phyloP scores from a whole-genome alignment of 2,797 vertebrate genomes.

The Dermochelys coriacea region DNA sequence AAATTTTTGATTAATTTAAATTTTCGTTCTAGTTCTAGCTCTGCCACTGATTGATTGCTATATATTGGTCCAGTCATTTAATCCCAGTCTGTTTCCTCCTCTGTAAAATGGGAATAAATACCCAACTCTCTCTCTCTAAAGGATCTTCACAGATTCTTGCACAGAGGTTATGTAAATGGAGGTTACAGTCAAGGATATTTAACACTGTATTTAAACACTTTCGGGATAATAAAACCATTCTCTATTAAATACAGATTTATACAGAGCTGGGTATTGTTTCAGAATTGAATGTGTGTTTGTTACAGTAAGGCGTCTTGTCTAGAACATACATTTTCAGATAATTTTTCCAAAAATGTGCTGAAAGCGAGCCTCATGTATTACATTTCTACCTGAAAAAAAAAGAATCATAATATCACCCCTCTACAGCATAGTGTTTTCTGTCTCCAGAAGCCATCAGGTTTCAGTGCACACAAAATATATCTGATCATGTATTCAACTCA shows the following conservation, averaged over 20 bases:
- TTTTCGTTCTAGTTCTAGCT: neutral
- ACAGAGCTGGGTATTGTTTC: neutral
- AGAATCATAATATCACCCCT: neutral
- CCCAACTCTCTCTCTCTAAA: neutral
- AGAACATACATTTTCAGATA: neutral
- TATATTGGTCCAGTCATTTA: neutral
- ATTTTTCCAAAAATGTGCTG: neutral
- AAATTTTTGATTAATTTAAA: neutral
- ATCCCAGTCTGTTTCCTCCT: neutral
- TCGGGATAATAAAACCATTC: neutral
- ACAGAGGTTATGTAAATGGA: neutral
- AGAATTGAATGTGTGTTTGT: neutral
- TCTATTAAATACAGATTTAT: neutral
- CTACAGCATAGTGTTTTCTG: neutral
- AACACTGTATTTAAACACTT: neutral
- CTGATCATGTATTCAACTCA: neutral
- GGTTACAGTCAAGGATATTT: neutral
- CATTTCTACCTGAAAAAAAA: neutral
- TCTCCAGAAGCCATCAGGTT: neutral
- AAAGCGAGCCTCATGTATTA: neutral
- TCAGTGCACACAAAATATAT: neutral
- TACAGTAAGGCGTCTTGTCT: neutral
- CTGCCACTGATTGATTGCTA: neutral
- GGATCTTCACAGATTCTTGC: neutral
- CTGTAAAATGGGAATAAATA: rapidly evolving